Evolutionary conservation across 2,113 vertebrate genomes (phyloP).

Genomic region (Proteles cristata): DNA sequence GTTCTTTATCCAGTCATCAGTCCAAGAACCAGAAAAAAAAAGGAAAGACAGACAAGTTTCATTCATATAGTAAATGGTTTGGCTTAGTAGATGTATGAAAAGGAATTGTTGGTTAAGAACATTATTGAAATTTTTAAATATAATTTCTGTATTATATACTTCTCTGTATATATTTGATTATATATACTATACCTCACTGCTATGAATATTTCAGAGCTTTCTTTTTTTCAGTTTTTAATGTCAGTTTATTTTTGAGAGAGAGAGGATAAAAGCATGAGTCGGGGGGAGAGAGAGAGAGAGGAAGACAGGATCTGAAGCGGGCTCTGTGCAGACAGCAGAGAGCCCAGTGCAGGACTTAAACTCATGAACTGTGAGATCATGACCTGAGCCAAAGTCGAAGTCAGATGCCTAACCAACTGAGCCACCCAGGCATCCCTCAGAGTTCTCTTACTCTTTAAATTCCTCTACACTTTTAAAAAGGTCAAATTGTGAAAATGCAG

Average conservation of each 20-base stretch:
- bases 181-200: background rate
- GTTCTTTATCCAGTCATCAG: background rate
- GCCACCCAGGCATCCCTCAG: background rate
- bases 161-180: background rate
- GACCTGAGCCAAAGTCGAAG: too few species aligned
- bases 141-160: background rate
- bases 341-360: too few species aligned
- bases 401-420: too few species aligned
- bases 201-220: background rate
- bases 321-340: too few species aligned
- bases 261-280: too few species aligned
- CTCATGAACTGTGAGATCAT: too few species aligned
- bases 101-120: background rate
- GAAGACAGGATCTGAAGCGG: too few species aligned
- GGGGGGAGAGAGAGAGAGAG: too few species aligned
- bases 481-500: background rate
- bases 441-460: slow-evolving; percentile 2
- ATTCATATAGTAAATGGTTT: background rate
- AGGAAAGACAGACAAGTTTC: background rate
- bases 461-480: background rate
- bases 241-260: too few species aligned
- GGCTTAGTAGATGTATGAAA: background rate
- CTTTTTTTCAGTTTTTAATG: too few species aligned
- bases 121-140: background rate
- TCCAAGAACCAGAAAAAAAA: slow-evolving; percentile 13